These are phyloP conservation scores for Morone saxatilis DNA, from an alignment of 2,113 vertebrate genomes.

Conservation along the genomic window DNA sequence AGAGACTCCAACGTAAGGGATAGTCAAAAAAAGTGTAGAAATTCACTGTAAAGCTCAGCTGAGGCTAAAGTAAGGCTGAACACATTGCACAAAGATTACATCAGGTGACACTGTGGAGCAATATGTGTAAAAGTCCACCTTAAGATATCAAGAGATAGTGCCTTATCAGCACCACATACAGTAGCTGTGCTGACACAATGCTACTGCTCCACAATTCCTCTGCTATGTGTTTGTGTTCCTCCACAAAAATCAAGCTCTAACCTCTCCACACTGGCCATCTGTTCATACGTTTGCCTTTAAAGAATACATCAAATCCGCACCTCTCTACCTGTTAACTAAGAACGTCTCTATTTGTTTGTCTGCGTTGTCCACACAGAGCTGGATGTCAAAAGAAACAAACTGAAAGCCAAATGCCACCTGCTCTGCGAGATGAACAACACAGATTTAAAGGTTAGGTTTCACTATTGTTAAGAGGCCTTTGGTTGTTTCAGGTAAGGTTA, in stretches of 20 bases:
- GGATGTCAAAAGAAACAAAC: not conserved
- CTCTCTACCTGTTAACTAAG: not conserved
- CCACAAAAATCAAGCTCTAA: not conserved
- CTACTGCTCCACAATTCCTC: not conserved
- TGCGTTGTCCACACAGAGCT: conserved; percentile 12
- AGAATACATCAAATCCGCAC: not conserved
- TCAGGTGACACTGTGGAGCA: not conserved
- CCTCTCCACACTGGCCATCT: conserved; percentile 3
- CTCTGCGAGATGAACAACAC: conserved; percentile 6
- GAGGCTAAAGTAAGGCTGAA: not conserved
- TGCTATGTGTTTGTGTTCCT: not conserved
- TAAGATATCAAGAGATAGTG: not conserved
- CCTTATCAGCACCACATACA: conserved; percentile 12
- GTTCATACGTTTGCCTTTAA: conserved; percentile 18
- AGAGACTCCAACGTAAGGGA: not conserved
- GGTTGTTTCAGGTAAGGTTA: conserved; percentile 36
- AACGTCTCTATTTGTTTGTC: not conserved
- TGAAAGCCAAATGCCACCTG: conserved; percentile 38
- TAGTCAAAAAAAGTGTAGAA: not conserved
- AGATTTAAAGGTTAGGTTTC: conserved; percentile 55
- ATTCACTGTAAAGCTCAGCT: not conserved
- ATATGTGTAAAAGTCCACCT: not conserved
- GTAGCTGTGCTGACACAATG: not conserved
- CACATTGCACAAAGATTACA: not conserved
- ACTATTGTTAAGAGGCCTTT: conserved; percentile 30